Evolutionary conservation across 1,140 invertebrate species (phyloP).

Genomic region (Oedothorax gibbosus): DNA sequence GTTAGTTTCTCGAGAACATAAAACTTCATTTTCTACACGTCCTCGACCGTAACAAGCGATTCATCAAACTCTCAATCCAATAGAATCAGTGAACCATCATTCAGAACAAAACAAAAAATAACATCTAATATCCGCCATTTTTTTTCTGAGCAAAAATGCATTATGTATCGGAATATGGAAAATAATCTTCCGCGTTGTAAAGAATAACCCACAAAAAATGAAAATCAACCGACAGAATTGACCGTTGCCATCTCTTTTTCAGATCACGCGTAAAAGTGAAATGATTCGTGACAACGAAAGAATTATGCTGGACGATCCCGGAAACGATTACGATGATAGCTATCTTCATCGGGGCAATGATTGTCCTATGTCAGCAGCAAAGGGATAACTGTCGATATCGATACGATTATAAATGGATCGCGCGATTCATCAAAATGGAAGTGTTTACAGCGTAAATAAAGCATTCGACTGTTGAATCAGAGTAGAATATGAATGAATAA

Average conservation of each 20-base stretch:
- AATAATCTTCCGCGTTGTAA: slow-evolving; percentile 37
- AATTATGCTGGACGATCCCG: slow-evolving; percentile 6
- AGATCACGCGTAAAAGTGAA: slow-evolving; percentile 28
- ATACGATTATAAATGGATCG: slow-evolving; percentile 9
- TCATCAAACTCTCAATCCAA: not conserved
- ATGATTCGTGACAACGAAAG: slow-evolving; percentile 45
- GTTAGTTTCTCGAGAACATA: no score
- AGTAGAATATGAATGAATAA: not conserved
- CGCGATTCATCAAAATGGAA: not conserved
- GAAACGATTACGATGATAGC: slow-evolving; percentile 44
- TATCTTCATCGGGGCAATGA: slow-evolving; percentile 31
- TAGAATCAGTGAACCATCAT: slow-evolving; percentile 21
- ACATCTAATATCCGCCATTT: slow-evolving; percentile 34
- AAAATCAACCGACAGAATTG: slow-evolving; percentile 1
- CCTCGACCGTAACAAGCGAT: not conserved
- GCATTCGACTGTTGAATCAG: not conserved
- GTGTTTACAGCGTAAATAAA: not conserved
- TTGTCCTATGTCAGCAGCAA: slow-evolving; percentile 3
- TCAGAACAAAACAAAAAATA: no score
- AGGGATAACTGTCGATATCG: slow-evolving; percentile 13
- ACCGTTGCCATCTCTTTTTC: slow-evolving; percentile 23
- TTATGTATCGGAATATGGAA: slow-evolving; percentile 46
- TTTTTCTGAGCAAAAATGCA: slow-evolving; percentile 9
- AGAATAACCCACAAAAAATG: not conserved
- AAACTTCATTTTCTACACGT: no score